Evolutionary conservation across 1,140 invertebrate genomes (phyloP).

Genomic region (Aphaenogaster ashmeadi): DNA sequence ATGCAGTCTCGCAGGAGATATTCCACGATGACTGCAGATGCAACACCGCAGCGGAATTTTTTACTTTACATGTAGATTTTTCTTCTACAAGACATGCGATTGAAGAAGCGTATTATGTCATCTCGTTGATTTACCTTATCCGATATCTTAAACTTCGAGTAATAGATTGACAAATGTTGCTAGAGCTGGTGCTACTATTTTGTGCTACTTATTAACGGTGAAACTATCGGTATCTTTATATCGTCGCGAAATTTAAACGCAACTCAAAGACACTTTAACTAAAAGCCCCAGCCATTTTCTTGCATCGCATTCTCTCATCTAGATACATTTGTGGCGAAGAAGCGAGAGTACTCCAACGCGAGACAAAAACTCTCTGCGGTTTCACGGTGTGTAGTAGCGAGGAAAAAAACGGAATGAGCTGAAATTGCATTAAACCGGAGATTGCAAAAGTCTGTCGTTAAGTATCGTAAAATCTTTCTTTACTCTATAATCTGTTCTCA

Average conservation of each 20-base stretch:
- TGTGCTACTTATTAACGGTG: neutral
- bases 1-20: neutral
- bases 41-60: neutral
- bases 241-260: conserved; percentile 18
- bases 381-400: neutral
- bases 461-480: conserved; percentile 3
- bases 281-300: neutral
- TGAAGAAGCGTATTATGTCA: neutral
- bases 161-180: neutral
- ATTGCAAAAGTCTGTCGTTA: conserved; percentile 14
- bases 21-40: neutral
- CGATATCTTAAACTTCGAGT: too few species aligned
- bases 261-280: neutral
- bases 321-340: conserved; percentile 9
- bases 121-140: neutral
- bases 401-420: neutral
- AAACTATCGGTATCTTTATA: neutral
- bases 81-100: neutral
- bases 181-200: neutral
- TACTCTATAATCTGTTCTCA: neutral
- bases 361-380: conserved; percentile 7
- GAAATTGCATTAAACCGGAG: conserved; percentile 23
- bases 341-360: neutral
- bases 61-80: neutral
- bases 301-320: neutral